Evolutionary conservation across 2,797 vertebrate genomes (phyloP).

Genomic region (Bufotes viridis): DNA sequence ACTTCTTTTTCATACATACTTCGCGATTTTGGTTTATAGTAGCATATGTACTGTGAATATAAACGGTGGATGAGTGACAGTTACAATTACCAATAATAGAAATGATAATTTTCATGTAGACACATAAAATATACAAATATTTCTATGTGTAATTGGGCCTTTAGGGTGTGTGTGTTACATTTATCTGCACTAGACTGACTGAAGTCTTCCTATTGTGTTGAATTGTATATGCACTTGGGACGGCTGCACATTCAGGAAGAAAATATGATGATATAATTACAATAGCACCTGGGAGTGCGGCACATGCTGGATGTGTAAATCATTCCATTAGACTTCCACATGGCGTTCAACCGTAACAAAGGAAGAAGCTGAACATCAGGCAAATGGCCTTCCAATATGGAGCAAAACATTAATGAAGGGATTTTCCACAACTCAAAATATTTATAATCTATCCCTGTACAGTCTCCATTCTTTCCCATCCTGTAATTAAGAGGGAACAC

Average conservation of each 20-base stretch:
- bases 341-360: conserved; percentile 7
- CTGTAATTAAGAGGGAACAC: neutral
- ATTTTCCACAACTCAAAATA: neutral
- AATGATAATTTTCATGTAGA: too few relatives aligned
- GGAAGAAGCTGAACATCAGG: conserved; percentile 3
- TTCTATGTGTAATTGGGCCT: neutral
- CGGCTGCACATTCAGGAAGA: neutral
- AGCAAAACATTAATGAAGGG: neutral
- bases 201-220: neutral
- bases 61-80: neutral
- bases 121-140: neutral
- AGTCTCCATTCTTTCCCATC: neutral
- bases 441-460: neutral
- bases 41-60: neutral
- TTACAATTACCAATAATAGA: neutral
- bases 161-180: neutral
- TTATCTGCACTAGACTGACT: neutral
- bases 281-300: neutral
- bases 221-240: neutral
- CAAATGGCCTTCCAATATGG: neutral
- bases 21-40: neutral
- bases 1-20: neutral
- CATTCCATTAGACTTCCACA: conserved; percentile 24
- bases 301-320: conserved; percentile 17
- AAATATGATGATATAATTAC: conserved; percentile 15